A percentile compares a stretch with the other conserved stretches of the same genome.
phyloP scores from a whole-genome alignment of 2,888 invertebrate species.

The Hemithea aestivaria region DNA sequence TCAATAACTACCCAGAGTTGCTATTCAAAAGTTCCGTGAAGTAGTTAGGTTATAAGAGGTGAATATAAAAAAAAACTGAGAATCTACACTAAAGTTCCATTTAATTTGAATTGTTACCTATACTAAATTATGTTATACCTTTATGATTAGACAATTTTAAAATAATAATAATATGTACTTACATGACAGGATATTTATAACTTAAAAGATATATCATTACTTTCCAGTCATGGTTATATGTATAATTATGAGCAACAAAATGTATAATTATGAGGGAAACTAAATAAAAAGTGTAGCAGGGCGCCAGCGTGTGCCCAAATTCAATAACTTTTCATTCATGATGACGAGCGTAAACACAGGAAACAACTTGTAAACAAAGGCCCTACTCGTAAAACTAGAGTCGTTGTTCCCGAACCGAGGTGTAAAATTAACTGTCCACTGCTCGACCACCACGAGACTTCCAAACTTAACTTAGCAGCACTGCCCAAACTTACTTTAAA shows the following conservation, averaged over 20 bases:
- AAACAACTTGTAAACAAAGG: slow-evolving; percentile 72
- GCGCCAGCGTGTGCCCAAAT: slow-evolving; percentile 30
- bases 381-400: slow-evolving; percentile 50
- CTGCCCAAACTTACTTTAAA: slow-evolving; percentile 38
- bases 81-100: no score
- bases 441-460: slow-evolving; percentile 34
- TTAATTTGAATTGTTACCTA: no score
- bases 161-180: no score
- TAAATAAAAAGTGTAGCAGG: slow-evolving; percentile 17
- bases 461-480: slow-evolving; percentile 33
- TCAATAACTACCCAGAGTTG: slow-evolving; percentile 44
- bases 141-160: no score
- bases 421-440: slow-evolving; percentile 38
- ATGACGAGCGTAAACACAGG: slow-evolving; percentile 61
- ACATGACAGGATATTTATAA: background rate
- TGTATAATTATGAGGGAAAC: slow-evolving; percentile 8
- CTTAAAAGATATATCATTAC: slow-evolving; percentile 15
- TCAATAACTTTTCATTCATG: slow-evolving; percentile 49
- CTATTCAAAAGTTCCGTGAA: slow-evolving; percentile 1
- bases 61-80: no score
- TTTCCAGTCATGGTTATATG: slow-evolving; percentile 5
- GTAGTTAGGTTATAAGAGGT: no score
- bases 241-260: slow-evolving; percentile 10
- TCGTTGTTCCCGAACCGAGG: slow-evolving; percentile 23
- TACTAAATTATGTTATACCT: no score